Evolutionary conservation across 2,797 vertebrate genomes (phyloP), one percentile per base, ranked within the genome.

Genomic region (Vipera ursinii): DNA sequence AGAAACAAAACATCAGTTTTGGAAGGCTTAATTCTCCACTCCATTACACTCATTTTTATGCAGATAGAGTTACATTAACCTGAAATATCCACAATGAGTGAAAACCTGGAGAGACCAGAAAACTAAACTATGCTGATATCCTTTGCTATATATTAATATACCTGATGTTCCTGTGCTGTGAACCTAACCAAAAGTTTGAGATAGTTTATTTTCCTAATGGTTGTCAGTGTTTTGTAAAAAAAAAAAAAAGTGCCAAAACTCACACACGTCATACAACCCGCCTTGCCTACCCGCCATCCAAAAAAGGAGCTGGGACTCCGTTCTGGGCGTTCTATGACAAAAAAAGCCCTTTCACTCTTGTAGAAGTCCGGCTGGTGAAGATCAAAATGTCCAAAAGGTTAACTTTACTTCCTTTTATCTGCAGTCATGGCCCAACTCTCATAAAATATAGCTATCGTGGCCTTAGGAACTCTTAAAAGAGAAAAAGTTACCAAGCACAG

Each of bases 21-120:
- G 53, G 86, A 91, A 90, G 95, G 91, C 86, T 86, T 95, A 94
- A 93, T 96, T 96, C 95, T 95, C 94, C 92, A 89, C 92, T 87
- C 93, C 86, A 60, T 96, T 95, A 94, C 94, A 95, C 93, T 73
- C 73, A 65, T 94, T 96, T 95, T 96, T 96, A 95, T 0, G 0
- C 86, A 89, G 93, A 88, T 88, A 90, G 92, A 95, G 65, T 93
- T 96, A 90, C 38, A 57, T 88, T 93, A 93, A 92, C 92, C 56
- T 32, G 59, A 59, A 28, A 82, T 89, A 92, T 92, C 63, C 88
- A 94, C 56, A 86, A 93, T 55, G 53, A 92, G 90, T 89, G 63
- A 92, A 92, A 95, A 95, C 87, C 32, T 89, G 93, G 63, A 55
- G 38, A 0, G 85, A 93, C 92, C 92, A 90, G 93, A 91, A 91